Evolutionary conservation across 1,140 invertebrate species (phyloP).

Genomic region (Bombus ignitus): DNA sequence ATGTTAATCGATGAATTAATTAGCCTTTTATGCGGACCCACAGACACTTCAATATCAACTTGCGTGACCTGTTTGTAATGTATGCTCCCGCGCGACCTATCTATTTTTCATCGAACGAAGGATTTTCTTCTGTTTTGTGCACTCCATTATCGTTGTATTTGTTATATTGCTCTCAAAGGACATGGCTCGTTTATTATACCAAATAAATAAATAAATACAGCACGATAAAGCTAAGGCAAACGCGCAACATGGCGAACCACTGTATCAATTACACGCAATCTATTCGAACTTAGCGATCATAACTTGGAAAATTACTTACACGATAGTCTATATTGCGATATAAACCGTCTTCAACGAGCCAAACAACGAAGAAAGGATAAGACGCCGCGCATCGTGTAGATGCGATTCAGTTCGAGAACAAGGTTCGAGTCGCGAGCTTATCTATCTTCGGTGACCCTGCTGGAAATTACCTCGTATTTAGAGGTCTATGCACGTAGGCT

Average conservation of each 20-base stretch:
- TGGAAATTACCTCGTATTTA: conserved; percentile 53
- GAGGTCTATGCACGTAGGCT: conserved; percentile 39
- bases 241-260: not conserved
- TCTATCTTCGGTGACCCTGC: conserved; percentile 26
- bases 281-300: not conserved
- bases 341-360: conserved; percentile 19
- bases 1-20: too few species aligned
- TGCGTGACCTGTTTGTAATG: too few species aligned
- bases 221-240: not conserved
- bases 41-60: too few species aligned
- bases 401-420: not conserved
- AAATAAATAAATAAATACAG: too few species aligned
- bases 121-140: too few species aligned
- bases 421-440: not conserved
- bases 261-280: not conserved
- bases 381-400: not conserved
- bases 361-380: not conserved
- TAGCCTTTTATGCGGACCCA: too few species aligned
- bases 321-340: conserved; percentile 77
- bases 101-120: too few species aligned
- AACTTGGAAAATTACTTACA: conserved; percentile 5
- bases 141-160: too few species aligned
- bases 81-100: too few species aligned
- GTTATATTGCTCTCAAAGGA: too few species aligned
- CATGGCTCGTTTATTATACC: too few species aligned